Percentiles rank a stretch among this genome's conserved stretches.
phyloP scores from a whole-genome alignment of 2,113 vertebrate genomes.

The Alethe castanea region DNA sequence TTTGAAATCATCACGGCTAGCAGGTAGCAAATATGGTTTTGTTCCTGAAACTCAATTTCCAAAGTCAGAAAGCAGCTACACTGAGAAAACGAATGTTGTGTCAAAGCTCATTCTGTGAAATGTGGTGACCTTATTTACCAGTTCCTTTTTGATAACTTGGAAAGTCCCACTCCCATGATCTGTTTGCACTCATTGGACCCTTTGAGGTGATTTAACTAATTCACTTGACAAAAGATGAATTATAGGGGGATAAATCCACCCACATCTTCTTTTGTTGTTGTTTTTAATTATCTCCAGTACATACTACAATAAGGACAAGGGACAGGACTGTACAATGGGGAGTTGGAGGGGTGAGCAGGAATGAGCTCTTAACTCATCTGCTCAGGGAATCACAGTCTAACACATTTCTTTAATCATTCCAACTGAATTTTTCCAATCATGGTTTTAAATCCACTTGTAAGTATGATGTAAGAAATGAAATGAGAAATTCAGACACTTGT shows the following conservation, averaged over 20 bases:
- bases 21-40: background rate
- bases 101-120: background rate
- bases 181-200: background rate
- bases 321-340: background rate
- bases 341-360: background rate
- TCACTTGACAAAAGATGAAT: background rate
- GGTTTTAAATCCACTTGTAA: background rate
- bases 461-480: background rate
- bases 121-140: background rate
- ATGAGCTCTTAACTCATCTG: background rate
- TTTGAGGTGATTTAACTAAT: background rate
- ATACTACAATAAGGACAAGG: background rate
- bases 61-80: background rate
- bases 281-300: background rate
- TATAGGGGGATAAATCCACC: fast-evolving
- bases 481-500: background rate
- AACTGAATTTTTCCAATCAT: background rate
- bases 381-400: background rate
- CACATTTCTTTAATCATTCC: background rate
- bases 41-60: background rate
- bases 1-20: fast-evolving
- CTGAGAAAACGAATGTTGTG: background rate
- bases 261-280: background rate
- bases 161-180: background rate
- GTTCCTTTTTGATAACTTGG: background rate